phyloP scores from a whole-genome alignment of 1,140 invertebrate species.

The Scaptodrosophila lebanonensis region DNA sequence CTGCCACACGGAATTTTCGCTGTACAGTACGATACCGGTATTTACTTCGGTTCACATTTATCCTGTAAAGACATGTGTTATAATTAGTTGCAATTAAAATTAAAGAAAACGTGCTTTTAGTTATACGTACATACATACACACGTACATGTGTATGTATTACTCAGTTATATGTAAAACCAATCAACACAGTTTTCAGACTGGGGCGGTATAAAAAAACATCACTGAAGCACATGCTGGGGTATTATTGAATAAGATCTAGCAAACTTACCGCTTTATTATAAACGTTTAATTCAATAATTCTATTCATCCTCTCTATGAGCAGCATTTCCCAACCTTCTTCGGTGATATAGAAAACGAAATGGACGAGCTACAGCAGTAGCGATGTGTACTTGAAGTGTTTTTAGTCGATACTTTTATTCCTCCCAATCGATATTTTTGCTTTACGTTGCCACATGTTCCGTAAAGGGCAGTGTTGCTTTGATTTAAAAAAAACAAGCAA shows the following conservation, averaged over 20 bases:
- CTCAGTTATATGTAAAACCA: slow-evolving; percentile 35
- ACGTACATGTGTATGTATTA: too few relatives aligned
- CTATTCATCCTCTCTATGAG: too few relatives aligned
- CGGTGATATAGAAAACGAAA: too few relatives aligned
- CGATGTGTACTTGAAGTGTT: too few relatives aligned
- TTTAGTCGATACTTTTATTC: too few relatives aligned
- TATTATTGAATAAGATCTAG: slow-evolving; percentile 88
- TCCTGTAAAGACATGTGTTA: not conserved
- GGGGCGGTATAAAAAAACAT: slow-evolving; percentile 78
- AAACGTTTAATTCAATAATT: not conserved
- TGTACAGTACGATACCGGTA: not conserved
- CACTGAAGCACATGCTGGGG: slow-evolving; percentile 87
- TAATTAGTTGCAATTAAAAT: not conserved
- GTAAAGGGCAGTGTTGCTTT: too few relatives aligned
- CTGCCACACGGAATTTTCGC: not conserved
- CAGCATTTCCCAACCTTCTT: too few relatives aligned
- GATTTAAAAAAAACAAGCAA: too few relatives aligned
- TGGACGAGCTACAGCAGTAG: too few relatives aligned
- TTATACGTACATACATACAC: too few relatives aligned
- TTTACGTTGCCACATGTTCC: too few relatives aligned
- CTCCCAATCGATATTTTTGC: too few relatives aligned
- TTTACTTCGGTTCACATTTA: not conserved
- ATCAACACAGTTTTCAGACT: slow-evolving; percentile 69
- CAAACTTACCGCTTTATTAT: slow-evolving; percentile 1
- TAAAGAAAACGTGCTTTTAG: slow-evolving; percentile 4